Conservation (phyloP, 2,797 vertebrate genomes). For the Eulemur coronatus region DNA sequence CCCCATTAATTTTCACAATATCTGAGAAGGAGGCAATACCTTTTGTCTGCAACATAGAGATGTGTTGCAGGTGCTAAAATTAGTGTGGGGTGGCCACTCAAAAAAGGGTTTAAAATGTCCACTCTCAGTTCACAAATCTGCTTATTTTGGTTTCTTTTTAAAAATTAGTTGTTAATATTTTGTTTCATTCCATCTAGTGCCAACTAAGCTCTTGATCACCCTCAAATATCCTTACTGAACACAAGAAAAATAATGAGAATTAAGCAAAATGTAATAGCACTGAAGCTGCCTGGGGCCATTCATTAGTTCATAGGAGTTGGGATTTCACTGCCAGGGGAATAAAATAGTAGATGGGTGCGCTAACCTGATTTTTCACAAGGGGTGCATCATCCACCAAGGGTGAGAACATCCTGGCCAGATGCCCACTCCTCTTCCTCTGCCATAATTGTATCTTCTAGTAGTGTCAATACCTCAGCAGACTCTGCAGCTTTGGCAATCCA, state of each 20-base stretch:
- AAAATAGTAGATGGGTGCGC: background rate
- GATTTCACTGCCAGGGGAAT: slow-evolving; percentile 34
- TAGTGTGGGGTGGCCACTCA: background rate
- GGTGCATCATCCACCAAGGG: background rate
- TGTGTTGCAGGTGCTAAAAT: background rate
- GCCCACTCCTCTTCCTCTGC: background rate
- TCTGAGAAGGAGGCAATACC: background rate
- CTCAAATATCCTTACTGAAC: slow-evolving; percentile 30
- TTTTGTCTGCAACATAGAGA: background rate
- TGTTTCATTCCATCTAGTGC: slow-evolving; percentile 21
- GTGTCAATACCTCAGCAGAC: background rate
- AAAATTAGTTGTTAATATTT: slow-evolving; percentile 2
- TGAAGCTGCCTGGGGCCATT: background rate
- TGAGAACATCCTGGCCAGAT: background rate
- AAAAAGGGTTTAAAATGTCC: background rate
- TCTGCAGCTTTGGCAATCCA: background rate
- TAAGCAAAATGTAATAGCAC: background rate
- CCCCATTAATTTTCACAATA: background rate
- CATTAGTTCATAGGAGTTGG: slow-evolving; percentile 4
- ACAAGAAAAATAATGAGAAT: slow-evolving; percentile 29
- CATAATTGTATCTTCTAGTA: background rate
- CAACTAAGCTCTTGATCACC: background rate
- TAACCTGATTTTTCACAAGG: background rate
- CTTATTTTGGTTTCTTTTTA: background rate
- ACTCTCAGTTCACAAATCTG: background rate